phyloP scores from a whole-genome alignment of 2,888 invertebrate species.

The Drosophila longiperda region DNA sequence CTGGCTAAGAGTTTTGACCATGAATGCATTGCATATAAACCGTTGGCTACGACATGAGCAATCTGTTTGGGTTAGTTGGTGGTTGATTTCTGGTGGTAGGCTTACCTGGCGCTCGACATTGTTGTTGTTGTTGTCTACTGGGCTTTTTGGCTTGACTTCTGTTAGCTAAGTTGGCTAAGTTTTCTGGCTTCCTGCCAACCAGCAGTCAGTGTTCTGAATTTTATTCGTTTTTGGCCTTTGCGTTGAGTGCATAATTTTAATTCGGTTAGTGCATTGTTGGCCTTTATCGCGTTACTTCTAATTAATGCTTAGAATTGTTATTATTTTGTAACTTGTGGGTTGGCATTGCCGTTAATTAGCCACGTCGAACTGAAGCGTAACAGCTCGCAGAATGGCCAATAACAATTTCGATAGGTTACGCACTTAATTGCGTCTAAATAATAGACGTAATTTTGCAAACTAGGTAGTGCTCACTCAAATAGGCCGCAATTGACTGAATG shows the following conservation, averaged over 20 bases:
- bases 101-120: conserved; percentile 78
- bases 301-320: conserved; percentile 8
- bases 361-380: conserved; percentile 34
- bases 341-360: conserved; percentile 72
- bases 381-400: conserved; percentile 35
- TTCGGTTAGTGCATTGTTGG: conserved; percentile 16
- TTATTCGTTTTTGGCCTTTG: conserved; percentile 46
- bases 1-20: conserved; percentile 40
- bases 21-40: conserved; percentile 26
- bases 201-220: conserved; percentile 28
- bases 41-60: conserved; percentile 10
- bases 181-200: conserved; percentile 55
- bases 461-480: conserved; percentile 55
- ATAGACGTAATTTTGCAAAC: background rate
- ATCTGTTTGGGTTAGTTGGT: conserved; percentile 14
- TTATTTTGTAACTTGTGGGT: conserved; percentile 43
- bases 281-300: conserved; percentile 2
- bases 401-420: conserved; percentile 33
- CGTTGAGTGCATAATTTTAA: conserved; percentile 20
- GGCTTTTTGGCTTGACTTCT: conserved; percentile 9
- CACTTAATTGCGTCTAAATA: conserved; percentile 27
- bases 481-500: conserved; percentile 73
- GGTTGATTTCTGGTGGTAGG: background rate
- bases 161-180: conserved; percentile 41
- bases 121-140: conserved; percentile 12